A percentile compares a stretch with the other conserved stretches of the same genome.
These are phyloP conservation scores for Stegastes partitus DNA, from an alignment of 2,113 vertebrate species.

Conservation along the genomic window DNA sequence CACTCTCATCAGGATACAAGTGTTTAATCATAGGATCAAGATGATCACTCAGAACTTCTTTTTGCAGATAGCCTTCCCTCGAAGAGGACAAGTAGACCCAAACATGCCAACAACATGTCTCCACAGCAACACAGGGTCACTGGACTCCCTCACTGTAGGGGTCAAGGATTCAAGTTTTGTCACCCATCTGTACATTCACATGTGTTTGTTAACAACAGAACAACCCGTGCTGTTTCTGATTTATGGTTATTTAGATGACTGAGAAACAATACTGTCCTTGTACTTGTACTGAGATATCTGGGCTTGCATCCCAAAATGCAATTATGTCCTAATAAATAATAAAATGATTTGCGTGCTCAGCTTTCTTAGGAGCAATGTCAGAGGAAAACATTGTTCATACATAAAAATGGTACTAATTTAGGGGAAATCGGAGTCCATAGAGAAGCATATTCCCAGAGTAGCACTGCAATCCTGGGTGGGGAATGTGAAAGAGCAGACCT, in stretches of 20 bases:
- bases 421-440: neutral
- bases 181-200: no score
- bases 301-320: slow-evolving; percentile 2
- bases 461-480: neutral
- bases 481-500: neutral
- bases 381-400: slow-evolving; percentile 18
- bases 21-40: no score
- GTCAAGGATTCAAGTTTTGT: no score
- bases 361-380: slow-evolving; percentile 7
- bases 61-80: no score
- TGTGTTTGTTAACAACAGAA: no score
- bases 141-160: no score
- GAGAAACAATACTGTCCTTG: neutral
- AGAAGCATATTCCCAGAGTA: neutral
- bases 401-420: neutral
- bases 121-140: no score
- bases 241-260: neutral
- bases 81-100: no score
- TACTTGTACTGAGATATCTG: neutral
- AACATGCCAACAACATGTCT: no score
- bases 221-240: neutral
- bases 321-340: slow-evolving; percentile 5
- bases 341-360: neutral
- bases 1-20: no score
- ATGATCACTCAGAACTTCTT: no score